phyloP scores from a whole-genome alignment of 2,797 vertebrate species.

The Xenops minutus region DNA sequence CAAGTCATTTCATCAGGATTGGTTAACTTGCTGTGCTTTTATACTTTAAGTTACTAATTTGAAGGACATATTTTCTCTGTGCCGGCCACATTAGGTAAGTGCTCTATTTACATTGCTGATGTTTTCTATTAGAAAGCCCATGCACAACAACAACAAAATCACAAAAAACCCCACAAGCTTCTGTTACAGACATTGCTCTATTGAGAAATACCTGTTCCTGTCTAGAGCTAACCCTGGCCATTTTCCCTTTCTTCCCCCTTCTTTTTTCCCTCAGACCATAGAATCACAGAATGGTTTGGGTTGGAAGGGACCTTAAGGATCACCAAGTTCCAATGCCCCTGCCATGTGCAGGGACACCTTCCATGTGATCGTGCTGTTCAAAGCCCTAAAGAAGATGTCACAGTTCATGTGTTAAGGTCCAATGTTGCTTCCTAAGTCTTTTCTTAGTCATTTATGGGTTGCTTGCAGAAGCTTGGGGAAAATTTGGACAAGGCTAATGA shows the following conservation, averaged over 20 bases:
- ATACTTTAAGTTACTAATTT: neutral
- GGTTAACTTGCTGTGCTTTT: neutral
- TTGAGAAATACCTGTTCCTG: neutral
- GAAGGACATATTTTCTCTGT: neutral
- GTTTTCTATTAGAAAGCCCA: neutral
- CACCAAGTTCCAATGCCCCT: neutral
- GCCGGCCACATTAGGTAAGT: neutral
- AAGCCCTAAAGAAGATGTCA: neutral
- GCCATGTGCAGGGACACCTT: neutral
- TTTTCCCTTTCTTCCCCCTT: neutral
- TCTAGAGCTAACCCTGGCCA: neutral
- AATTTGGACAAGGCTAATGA: neutral
- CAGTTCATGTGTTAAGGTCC: neutral
- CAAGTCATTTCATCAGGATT: neutral
- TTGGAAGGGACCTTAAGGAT: neutral
- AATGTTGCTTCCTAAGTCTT: neutral
- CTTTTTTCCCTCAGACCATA: neutral
- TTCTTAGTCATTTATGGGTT: neutral
- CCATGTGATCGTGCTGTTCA: neutral
- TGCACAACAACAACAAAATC: neutral
- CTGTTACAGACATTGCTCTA: neutral
- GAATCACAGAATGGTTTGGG: neutral
- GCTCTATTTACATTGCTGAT: neutral
- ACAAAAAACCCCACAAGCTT: neutral
- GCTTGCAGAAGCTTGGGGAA: neutral